A percentile compares a stretch with the other conserved stretches of the same genome.
These are phyloP conservation scores for Pogonocichla stellata DNA, from an alignment of 2,113 vertebrate genomes.

Conservation along the genomic window DNA sequence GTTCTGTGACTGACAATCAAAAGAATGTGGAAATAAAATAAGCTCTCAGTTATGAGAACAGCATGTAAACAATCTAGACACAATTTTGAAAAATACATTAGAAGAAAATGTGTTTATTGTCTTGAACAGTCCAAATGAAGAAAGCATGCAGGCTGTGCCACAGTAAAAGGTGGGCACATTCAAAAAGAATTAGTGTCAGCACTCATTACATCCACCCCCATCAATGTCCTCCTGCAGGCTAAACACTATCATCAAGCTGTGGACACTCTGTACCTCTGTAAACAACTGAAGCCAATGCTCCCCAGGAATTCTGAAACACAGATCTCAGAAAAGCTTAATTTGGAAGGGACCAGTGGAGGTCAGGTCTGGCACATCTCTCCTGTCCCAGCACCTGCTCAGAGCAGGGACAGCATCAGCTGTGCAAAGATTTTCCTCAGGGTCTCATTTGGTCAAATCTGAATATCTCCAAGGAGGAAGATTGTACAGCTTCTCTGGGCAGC, in stretches of 20 bases:
- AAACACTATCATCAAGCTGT: background rate
- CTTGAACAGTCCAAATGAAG: background rate
- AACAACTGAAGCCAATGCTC: background rate
- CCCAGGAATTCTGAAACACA: background rate
- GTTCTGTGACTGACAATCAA: background rate
- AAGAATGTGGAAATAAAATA: background rate
- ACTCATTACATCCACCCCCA: background rate
- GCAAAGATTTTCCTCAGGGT: background rate
- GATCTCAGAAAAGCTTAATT: background rate
- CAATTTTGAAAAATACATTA: background rate
- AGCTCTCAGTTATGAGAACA: background rate
- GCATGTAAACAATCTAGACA: background rate
- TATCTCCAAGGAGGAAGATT: background rate
- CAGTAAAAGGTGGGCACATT: background rate
- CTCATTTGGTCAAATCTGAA: background rate
- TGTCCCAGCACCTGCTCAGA: background rate
- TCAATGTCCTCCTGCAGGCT: background rate
- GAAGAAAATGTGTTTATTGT: background rate
- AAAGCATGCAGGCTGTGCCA: background rate
- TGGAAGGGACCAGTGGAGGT: background rate
- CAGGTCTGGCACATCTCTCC: background rate
- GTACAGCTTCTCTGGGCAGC: background rate
- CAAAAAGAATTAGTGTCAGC: background rate
- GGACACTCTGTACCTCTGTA: background rate
- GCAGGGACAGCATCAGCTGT: accelerated